phyloP scores from a whole-genome alignment of 2,113 vertebrate genomes.

The Carettochelys insculpta region DNA sequence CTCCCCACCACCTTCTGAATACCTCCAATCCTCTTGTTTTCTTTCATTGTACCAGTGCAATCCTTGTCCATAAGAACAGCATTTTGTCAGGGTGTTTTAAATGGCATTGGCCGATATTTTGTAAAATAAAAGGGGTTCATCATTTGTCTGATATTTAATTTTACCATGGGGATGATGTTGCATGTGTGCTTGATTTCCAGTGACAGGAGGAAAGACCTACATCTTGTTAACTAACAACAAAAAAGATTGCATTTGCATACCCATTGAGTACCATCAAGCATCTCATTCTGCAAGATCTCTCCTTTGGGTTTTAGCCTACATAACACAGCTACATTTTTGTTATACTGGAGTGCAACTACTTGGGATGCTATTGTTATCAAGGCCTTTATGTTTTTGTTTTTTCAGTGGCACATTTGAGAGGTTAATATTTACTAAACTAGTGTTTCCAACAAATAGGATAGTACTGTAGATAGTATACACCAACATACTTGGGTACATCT shows the following conservation, averaged over 20 bases:
- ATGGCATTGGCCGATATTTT: neutral
- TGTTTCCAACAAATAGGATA: neutral
- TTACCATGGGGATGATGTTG: neutral
- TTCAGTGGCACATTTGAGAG: neutral
- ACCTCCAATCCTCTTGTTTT: neutral
- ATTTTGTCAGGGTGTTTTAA: neutral
- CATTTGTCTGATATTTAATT: slow-evolving; percentile 1
- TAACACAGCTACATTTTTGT: neutral
- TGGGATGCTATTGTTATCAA: neutral
- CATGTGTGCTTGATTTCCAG: slow-evolving; percentile 5
- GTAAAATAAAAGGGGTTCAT: neutral
- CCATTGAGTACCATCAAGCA: neutral
- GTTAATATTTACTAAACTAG: neutral
- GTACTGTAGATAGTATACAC: fast-evolving
- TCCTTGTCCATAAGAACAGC: neutral
- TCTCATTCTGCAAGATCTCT: neutral
- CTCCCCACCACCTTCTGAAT: neutral
- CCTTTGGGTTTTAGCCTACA: neutral
- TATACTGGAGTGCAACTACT: neutral
- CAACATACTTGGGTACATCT: neutral
- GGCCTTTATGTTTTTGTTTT: neutral
- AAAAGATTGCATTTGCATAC: slow-evolving; percentile 25
- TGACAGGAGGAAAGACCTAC: slow-evolving; percentile 1
- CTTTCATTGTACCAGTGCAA: neutral
- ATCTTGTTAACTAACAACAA: neutral